Conservation (phyloP, 2,113 vertebrate genomes). For the Danionella cerebrum region DNA sequence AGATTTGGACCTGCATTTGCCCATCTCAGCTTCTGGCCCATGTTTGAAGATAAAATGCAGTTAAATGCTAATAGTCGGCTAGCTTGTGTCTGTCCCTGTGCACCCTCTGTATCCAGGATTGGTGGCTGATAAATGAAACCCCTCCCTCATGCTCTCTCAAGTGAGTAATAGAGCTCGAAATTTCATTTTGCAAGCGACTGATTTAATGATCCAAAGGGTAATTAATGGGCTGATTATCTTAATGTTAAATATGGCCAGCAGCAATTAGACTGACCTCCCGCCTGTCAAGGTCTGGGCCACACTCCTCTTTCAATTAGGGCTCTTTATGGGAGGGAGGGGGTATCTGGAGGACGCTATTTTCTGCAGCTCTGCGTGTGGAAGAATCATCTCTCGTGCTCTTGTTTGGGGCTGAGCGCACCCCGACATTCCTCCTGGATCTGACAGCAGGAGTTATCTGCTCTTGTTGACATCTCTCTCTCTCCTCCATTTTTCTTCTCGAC, state of each 20-base stretch:
- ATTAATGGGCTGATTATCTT: slow-evolving; percentile 99
- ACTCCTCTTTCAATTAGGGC: slow-evolving; percentile 94
- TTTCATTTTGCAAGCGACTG: slow-evolving; percentile 99
- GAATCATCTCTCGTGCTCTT: slow-evolving; percentile 12
- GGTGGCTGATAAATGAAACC: slow-evolving; percentile 83
- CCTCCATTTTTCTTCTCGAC: background rate
- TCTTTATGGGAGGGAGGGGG: slow-evolving; percentile 57
- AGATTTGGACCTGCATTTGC: background rate
- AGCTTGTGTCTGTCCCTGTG: slow-evolving; percentile 5
- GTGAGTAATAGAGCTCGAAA: slow-evolving; percentile 99
- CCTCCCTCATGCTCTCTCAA: slow-evolving; percentile 96
- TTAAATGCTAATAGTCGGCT: background rate
- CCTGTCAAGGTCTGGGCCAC: slow-evolving; percentile 97
- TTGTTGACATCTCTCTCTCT: slow-evolving; percentile 13
- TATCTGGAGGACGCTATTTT: slow-evolving; percentile 11
- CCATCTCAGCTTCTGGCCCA: background rate
- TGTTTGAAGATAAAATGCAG: background rate
- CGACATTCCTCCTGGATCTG: slow-evolving; percentile 24
- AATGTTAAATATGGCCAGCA: slow-evolving; percentile 99
- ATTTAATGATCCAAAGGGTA: slow-evolving; percentile 99
- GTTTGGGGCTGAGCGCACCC: slow-evolving; percentile 15
- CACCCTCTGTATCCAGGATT: slow-evolving; percentile 73
- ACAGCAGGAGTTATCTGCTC: slow-evolving; percentile 47
- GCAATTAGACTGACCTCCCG: slow-evolving; percentile 99
- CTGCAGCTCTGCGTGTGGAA: slow-evolving; percentile 41